Evolutionary conservation across 2,113 vertebrate species (phyloP).

Genomic region (Ammodytes dubius): DNA sequence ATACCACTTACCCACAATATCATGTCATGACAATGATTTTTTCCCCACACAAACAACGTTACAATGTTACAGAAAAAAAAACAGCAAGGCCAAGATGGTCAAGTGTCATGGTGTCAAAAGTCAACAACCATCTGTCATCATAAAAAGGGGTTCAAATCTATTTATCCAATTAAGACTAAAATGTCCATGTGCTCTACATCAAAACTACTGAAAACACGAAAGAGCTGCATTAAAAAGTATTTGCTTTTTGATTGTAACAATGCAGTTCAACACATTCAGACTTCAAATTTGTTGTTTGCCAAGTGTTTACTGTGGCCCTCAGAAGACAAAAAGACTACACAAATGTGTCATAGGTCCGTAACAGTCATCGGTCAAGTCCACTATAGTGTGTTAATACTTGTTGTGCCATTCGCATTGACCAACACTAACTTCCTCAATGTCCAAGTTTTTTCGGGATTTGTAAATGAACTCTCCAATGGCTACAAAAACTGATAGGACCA

Average conservation of each 20-base stretch:
- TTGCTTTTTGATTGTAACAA: conserved; percentile 71
- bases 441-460: conserved; percentile 93
- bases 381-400: conserved; percentile 74
- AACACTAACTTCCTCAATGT: conserved; percentile 94
- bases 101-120: conserved; percentile 61
- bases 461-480: conserved; percentile 98
- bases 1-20: conserved; percentile 42
- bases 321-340: conserved; percentile 32
- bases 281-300: conserved; percentile 34
- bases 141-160: conserved; percentile 56
- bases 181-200: conserved; percentile 62
- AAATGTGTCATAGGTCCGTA: conserved; percentile 28
- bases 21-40: conserved; percentile 50
- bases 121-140: conserved; percentile 53
- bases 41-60: conserved; percentile 51
- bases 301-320: conserved; percentile 41
- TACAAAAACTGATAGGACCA: conserved; percentile 97
- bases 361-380: conserved; percentile 31
- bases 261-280: conserved; percentile 70
- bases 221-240: conserved; percentile 58
- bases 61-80: conserved; percentile 33
- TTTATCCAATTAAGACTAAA: conserved; percentile 56
- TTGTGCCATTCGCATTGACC: conserved; percentile 86
- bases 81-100: conserved; percentile 75
- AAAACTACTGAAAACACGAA: conserved; percentile 72